Conservation (phyloP, 2,113 vertebrate species). For the Platichthys stellatus region DNA sequence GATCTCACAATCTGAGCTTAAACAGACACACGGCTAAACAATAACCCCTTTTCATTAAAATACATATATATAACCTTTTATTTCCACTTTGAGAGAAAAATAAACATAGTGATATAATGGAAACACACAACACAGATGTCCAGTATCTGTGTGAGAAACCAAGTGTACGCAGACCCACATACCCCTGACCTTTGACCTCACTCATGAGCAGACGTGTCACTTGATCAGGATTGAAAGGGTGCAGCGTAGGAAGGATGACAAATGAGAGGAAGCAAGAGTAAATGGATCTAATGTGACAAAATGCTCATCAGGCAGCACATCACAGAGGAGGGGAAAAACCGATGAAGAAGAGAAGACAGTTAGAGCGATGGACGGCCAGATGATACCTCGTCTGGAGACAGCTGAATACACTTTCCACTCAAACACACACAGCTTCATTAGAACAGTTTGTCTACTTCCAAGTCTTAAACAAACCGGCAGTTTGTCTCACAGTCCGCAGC, state of each 20-base stretch:
- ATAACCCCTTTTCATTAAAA: not conserved
- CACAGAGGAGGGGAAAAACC: slow-evolving; percentile 5
- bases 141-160: not conserved
- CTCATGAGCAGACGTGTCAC: not conserved
- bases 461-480: slow-evolving; percentile 38
- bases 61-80: not conserved
- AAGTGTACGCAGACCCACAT: not conserved
- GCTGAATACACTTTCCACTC: not conserved
- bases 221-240: slow-evolving; percentile 23
- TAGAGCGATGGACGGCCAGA: not conserved
- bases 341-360: not conserved
- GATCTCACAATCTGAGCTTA: too few species aligned
- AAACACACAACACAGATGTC: not conserved
- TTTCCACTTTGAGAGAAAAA: not conserved
- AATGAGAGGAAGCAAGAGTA: not conserved
- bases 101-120: not conserved
- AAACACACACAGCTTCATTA: slow-evolving; percentile 14
- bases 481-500: slow-evolving; percentile 28
- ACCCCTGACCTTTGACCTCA: slow-evolving; percentile 32
- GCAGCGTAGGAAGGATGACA: not conserved
- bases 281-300: not conserved
- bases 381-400: too few species aligned
- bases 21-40: too few species aligned
- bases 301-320: slow-evolving; percentile 6
- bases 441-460: not conserved